Evolutionary conservation across 2,113 vertebrate genomes (phyloP), one percentile per base, ranked within the genome.

Genomic region (Mobula birostris): DNA sequence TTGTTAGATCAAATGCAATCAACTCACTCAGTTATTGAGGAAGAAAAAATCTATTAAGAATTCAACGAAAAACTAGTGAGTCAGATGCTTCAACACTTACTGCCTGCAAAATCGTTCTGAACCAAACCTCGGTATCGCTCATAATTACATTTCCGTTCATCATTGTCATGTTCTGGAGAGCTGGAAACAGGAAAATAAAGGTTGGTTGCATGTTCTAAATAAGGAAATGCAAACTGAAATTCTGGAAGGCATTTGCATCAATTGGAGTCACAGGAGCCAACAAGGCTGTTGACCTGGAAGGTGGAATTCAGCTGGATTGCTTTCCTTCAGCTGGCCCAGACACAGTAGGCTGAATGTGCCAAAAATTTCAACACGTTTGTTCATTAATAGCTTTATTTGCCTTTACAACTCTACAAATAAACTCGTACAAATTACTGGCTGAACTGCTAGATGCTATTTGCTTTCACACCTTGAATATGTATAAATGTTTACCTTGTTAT

Each of bases 31-130:
- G 7, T 6, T 32, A 79, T 70, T 58, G 6, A 7, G 14, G 63
- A 15, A 14, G 5, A 12, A 76, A 94, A 36, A n/a, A 14, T 15
- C 61, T 11, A 9, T 19, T 8, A 66, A 9, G 78, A 80, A 74
- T 32, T n/a, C 21, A 5, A 72, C 14, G 0, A 66, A 8, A 4
- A 5, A 14, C 40, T 5, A 63, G 56, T 4, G 56, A 27, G 19
- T 9, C 14, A 1, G 27, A 32, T n/a, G 14, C 8, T 1, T 56
- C 5, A 56, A 1, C 32, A 98, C 99, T 98, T 95, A 99, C 99
- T 99, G 96, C 96, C 98, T 0, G 99, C 98, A 0, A 99, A 99
- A 96, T 99, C 99, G 5, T 99, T 99, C 97, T 99, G 99, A 95
- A 99, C 99, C 48, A 99, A 96, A 11, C 99, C 98, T 82, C 99